phyloP scores from a whole-genome alignment of 2,797 vertebrate species.

The Protonibea diacanthus region DNA sequence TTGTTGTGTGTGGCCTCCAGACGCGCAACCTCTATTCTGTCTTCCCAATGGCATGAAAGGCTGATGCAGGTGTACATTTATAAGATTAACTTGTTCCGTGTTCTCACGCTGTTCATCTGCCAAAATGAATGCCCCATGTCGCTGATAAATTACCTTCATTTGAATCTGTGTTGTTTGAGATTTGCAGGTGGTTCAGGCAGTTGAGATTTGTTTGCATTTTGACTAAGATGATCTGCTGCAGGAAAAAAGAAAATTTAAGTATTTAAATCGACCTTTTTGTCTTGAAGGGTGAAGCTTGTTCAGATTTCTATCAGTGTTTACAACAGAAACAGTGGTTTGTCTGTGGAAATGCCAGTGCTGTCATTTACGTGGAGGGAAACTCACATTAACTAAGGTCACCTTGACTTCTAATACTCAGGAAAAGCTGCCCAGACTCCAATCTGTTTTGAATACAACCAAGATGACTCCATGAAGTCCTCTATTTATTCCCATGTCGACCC shows the following conservation, averaged over 20 bases:
- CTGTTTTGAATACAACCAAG: slow-evolving; percentile 34
- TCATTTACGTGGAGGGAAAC: slow-evolving; percentile 21
- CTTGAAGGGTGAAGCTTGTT: slow-evolving; percentile 6
- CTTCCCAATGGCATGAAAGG: background rate
- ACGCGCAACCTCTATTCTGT: slow-evolving; percentile 19
- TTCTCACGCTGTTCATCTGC: background rate
- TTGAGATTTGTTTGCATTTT: slow-evolving; percentile 33
- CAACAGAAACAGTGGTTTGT: slow-evolving; percentile 41
- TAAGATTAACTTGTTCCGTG: slow-evolving; percentile 7
- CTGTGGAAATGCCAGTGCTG: slow-evolving; percentile 29
- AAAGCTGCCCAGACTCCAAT: slow-evolving; percentile 11
- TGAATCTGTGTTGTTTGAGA: slow-evolving; percentile 31
- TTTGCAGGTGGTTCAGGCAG: slow-evolving; percentile 21
- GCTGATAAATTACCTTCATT: slow-evolving; percentile 32
- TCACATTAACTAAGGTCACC: slow-evolving; percentile 27
- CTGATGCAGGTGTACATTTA: slow-evolving; percentile 21
- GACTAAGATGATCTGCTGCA: background rate
- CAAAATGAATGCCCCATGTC: background rate
- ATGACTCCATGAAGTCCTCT: background rate
- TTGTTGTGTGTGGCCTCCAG: slow-evolving; percentile 15
- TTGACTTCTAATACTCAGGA: slow-evolving; percentile 33
- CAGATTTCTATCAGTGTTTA: slow-evolving; percentile 44
- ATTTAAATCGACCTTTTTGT: background rate
- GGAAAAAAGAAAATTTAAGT: background rate
- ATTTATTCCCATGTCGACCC: background rate